Conservation (phyloP, 2,113 vertebrate species). For the Anas platyrhynchos region DNA sequence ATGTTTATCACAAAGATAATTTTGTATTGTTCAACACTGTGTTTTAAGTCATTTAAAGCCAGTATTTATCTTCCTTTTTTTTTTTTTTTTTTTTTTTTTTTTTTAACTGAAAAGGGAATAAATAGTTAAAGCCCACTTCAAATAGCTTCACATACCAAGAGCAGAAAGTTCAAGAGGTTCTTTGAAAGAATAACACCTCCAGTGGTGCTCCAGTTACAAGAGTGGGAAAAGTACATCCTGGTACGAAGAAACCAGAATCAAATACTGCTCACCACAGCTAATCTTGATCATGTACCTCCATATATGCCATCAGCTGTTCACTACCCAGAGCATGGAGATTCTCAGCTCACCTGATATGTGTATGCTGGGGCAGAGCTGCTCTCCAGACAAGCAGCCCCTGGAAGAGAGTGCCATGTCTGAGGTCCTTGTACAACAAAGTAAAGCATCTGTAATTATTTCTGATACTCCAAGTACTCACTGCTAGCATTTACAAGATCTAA, state of each 20-base stretch:
- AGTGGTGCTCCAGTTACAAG: neutral
- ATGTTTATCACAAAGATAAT: neutral
- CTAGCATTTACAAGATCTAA: neutral
- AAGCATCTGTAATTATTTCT: neutral
- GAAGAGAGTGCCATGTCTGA: neutral
- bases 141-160: neutral
- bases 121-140: neutral
- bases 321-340: neutral
- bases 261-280: neutral
- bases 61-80: neutral
- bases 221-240: neutral
- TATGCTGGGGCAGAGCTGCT: accelerated
- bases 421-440: neutral
- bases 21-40: neutral
- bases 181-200: accelerated
- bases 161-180: neutral
- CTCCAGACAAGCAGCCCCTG: neutral
- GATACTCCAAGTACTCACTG: neutral
- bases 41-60: neutral
- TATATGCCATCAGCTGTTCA: neutral
- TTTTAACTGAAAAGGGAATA: neutral
- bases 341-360: neutral
- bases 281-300: neutral
- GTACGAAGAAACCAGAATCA: neutral
- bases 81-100: neutral